These are phyloP conservation scores for Apodemia duryi DNA, from an alignment of 2,888 invertebrate species.

Conservation along the genomic window DNA sequence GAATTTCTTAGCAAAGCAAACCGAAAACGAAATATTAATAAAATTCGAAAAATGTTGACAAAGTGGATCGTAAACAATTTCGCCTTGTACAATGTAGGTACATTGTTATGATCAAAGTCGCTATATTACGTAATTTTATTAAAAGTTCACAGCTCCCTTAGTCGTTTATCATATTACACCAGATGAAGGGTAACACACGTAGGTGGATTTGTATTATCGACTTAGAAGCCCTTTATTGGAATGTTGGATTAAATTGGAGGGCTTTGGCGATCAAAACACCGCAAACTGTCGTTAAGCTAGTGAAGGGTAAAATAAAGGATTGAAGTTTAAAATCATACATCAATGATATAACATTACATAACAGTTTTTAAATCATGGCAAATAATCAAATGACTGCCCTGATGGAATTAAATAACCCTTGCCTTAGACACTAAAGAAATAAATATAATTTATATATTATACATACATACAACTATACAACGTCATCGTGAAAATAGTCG, in stretches of 20 bases:
- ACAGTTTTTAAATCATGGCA: too few species aligned
- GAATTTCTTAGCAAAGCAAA: too few species aligned
- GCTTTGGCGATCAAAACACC: not conserved
- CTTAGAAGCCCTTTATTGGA: constrained; percentile 8
- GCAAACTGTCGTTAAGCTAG: not conserved
- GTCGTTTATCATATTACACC: constrained; percentile 13
- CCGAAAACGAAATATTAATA: too few species aligned
- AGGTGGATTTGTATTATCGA: constrained; percentile 4
- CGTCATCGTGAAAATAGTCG: too few species aligned
- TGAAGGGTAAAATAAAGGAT: not conserved
- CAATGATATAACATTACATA: too few species aligned
- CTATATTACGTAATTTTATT: constrained; percentile 8
- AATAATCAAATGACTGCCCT: too few species aligned
- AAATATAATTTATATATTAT: too few species aligned
- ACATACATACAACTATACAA: too few species aligned
- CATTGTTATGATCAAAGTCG: not conserved
- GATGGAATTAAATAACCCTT: too few species aligned
- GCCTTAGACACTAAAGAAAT: too few species aligned
- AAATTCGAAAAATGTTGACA: not conserved
- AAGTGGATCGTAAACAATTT: not conserved
- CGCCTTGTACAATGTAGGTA: not conserved
- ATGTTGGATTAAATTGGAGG: not conserved
- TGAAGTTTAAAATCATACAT: too few species aligned
- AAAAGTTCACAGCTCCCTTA: constrained; percentile 3
- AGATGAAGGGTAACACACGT: constrained; percentile 6